These are phyloP conservation scores for Spicauda simplicius DNA, from an alignment of 2,888 invertebrate genomes.

Conservation along the genomic window DNA sequence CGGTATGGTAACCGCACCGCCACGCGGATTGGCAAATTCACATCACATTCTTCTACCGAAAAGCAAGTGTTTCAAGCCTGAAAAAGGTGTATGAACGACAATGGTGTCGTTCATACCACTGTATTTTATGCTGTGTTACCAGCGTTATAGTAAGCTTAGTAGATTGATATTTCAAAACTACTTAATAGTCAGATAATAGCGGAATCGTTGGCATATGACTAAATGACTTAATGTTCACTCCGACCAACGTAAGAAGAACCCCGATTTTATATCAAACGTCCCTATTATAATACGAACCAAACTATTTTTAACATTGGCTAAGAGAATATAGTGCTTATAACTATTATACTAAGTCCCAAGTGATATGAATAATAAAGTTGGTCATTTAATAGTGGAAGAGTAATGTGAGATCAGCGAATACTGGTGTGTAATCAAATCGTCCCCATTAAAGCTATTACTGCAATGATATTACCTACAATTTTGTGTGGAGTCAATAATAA, in stretches of 20 bases:
- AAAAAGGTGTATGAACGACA: too few species aligned
- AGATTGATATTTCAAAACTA: slow-evolving; percentile 70
- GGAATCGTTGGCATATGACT: slow-evolving; percentile 66
- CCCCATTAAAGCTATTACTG: slow-evolving; percentile 68
- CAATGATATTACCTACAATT: slow-evolving; percentile 74
- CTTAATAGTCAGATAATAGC: slow-evolving; percentile 65
- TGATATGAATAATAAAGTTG: background rate
- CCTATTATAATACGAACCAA: slow-evolving; percentile 42
- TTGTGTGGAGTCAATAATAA: slow-evolving; percentile 55
- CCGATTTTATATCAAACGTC: slow-evolving; percentile 51
- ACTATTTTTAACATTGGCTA: slow-evolving; percentile 4
- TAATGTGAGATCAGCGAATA: slow-evolving; percentile 47
- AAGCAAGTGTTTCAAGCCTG: too few species aligned
- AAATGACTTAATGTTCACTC: slow-evolving; percentile 71
- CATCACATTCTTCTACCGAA: too few species aligned
- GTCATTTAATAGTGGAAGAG: slow-evolving; percentile 41
- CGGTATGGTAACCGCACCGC: too few species aligned
- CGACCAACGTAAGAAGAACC: slow-evolving; percentile 50
- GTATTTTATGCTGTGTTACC: slow-evolving; percentile 15
- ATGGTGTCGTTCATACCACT: too few species aligned
- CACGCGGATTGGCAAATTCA: too few species aligned
- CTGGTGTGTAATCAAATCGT: slow-evolving; percentile 61
- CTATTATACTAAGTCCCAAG: slow-evolving; percentile 16
- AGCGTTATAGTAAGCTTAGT: slow-evolving; percentile 41
- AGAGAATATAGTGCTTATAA: slow-evolving; percentile 25